A percentile compares a stretch with the other conserved stretches of the same genome.
Evolutionary conservation across 30 jellyfish, hydroid and myxozoan species (phyloP).

Genomic region (Mastigias papua): DNA sequence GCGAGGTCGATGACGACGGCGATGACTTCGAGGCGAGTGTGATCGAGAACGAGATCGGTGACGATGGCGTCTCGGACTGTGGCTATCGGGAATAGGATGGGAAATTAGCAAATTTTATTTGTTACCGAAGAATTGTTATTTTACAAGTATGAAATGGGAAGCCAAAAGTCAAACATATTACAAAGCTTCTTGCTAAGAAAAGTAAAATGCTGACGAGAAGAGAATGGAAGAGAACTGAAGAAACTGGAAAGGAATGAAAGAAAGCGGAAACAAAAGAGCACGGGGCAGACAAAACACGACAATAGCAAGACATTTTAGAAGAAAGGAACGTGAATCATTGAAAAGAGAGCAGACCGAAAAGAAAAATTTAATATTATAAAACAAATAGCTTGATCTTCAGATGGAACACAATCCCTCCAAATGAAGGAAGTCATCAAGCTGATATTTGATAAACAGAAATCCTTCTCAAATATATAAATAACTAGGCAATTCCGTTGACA

Average conservation of each 20-base stretch:
- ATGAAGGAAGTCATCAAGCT: too few relatives aligned
- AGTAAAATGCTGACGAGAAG: background rate
- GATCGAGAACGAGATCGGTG: constrained; percentile 97
- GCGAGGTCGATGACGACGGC: constrained; percentile 91
- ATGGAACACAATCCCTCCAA: too few relatives aligned
- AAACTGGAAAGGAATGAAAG: background rate
- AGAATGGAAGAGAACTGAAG: background rate
- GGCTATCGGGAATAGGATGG: constrained; percentile 50
- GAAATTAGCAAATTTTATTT: background rate
- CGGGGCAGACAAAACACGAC: background rate
- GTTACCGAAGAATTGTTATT: background rate
- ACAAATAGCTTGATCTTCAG: too few relatives aligned
- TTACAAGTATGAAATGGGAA: background rate
- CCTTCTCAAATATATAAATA: too few relatives aligned
- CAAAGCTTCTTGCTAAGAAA: too few relatives aligned
- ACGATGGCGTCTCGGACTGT: constrained; percentile 97
- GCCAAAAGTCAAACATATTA: too few relatives aligned
- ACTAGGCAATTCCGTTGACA: too few relatives aligned
- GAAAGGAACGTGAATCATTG: background rate
- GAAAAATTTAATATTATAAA: too few relatives aligned
- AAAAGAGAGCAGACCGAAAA: too few relatives aligned
- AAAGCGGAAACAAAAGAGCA: background rate
- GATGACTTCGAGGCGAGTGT: constrained; percentile 89
- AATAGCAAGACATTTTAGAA: background rate
- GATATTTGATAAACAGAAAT: too few relatives aligned